Base-by-base conservation (phyloP, 2,797 vertebrate genomes). In the Masticophis lateralis region DNA sequence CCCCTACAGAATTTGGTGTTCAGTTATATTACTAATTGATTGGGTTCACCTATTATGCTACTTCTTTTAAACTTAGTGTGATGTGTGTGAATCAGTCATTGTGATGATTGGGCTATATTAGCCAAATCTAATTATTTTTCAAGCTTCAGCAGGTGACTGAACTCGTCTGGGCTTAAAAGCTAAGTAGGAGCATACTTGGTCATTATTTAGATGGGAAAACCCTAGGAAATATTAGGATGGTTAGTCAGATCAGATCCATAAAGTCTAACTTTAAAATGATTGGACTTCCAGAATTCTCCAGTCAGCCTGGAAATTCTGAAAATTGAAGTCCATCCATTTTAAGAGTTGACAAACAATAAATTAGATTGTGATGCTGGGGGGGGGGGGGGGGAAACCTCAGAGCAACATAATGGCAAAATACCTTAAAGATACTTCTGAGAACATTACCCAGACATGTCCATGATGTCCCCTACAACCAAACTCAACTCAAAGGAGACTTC, bases 381-480 rank as follows among this genome's bases (percentile, higher is more conserved):
- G n/a, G n/a, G n/a, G 18, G 59, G 0, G 2, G 0, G 2, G 6
- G 0, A 60, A 22, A 6, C 59, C 63, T n/a, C n/a, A 32, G 66
- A 32, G 16, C 13, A 69, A 18, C 5, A 37, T 18, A 74, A 32
- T 74, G 14, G 14, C n/a, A 74, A 74, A 74, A 14, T 74, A 37
- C n/a, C 32, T 37, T n/a, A 14, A 5, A 74, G 66, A 74, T 74
- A 18, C n/a, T 74, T 16, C n/a, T 37, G 32, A 74, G 66, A 74
- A 74, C n/a, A 69, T 69, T 7, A 69, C 28, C 16, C n/a, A 69
- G 13, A n/a, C n/a, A 69, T 69, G 13, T 69, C 66, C 13, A 32
- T 18, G n/a, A 74, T 8, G 16, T 37, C 32, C 1, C 66, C n/a
- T 18, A 37, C n/a, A 37, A 74, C 16, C 16, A 74, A 74, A 74